phyloP scores from a whole-genome alignment of 2,888 invertebrate species.

The Malacosoma neustria region DNA sequence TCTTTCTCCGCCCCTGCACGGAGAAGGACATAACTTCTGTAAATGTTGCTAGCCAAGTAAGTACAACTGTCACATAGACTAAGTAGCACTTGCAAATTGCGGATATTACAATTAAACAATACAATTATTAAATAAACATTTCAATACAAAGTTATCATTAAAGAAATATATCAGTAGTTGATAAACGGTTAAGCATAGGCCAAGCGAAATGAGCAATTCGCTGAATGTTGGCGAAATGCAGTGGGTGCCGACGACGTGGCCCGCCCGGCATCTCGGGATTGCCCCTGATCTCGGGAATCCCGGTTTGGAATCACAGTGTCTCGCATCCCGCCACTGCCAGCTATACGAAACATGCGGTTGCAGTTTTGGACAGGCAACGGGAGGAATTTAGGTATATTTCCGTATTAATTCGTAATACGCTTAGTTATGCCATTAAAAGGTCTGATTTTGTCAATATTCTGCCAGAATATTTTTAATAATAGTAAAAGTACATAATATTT shows the following conservation, averaged over 20 bases:
- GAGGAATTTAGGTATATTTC: not conserved
- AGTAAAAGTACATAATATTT: no score
- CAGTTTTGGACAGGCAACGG: conserved; percentile 1
- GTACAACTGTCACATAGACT: no score
- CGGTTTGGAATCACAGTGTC: conserved; percentile 1
- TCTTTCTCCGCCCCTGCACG: no score
- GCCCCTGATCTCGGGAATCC: conserved; percentile 3
- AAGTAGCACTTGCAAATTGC: no score
- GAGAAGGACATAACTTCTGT: no score
- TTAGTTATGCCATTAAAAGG: no score
- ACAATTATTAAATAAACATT: no score
- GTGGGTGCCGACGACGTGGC: conserved; percentile 1
- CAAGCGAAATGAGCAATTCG: conserved; percentile 4
- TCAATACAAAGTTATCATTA: no score
- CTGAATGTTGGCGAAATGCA: not conserved
- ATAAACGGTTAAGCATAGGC: not conserved
- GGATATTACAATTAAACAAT: no score
- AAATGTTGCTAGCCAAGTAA: no score
- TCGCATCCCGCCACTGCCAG: conserved; percentile 6
- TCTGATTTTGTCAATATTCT: no score
- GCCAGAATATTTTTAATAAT: no score
- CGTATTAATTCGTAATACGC: not conserved
- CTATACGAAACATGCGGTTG: conserved; percentile 3
- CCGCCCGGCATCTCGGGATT: conserved; percentile 3
- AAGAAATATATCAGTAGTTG: not conserved